Percentiles rank a stretch among this genome's conserved stretches.
These are phyloP conservation scores for Ardeotis arabs DNA, from an alignment of 2,113 vertebrate species.

Conservation along the genomic window DNA sequence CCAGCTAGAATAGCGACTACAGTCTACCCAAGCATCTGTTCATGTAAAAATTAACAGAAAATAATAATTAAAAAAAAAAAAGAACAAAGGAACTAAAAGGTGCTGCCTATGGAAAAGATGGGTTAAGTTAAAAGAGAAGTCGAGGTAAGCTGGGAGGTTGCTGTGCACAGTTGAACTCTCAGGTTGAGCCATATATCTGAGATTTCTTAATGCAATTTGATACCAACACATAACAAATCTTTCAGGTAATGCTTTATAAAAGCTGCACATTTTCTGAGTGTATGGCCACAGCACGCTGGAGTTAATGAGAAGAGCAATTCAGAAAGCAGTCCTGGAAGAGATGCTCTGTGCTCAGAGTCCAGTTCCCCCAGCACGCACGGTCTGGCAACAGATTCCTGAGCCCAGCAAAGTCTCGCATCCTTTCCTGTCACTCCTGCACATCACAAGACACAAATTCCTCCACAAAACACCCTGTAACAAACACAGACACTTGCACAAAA, in stretches of 20 bases:
- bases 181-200: not conserved
- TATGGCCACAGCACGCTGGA: not conserved
- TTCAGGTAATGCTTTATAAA: not conserved
- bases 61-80: not conserved
- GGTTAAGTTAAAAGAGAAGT: not conserved
- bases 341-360: fast-evolving
- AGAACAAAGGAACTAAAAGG: not conserved
- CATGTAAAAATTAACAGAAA: not conserved
- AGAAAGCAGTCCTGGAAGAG: not conserved
- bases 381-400: not conserved
- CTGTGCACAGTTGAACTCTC: not conserved
- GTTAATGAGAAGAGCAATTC: not conserved
- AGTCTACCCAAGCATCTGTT: not conserved
- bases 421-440: not conserved
- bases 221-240: not conserved
- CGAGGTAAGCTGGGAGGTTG: not conserved
- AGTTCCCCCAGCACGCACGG: fast-evolving
- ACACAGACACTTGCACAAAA: not conserved
- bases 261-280: not conserved
- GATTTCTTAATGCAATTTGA: not conserved
- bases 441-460: slow-evolving; percentile 18
- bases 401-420: not conserved
- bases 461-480: not conserved
- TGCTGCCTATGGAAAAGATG: not conserved
- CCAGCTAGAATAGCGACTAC: not conserved